Evolutionary conservation across 2,888 invertebrate genomes (phyloP), one percentile per base, ranked within the genome.

Genomic region (Saturnia japonica): DNA sequence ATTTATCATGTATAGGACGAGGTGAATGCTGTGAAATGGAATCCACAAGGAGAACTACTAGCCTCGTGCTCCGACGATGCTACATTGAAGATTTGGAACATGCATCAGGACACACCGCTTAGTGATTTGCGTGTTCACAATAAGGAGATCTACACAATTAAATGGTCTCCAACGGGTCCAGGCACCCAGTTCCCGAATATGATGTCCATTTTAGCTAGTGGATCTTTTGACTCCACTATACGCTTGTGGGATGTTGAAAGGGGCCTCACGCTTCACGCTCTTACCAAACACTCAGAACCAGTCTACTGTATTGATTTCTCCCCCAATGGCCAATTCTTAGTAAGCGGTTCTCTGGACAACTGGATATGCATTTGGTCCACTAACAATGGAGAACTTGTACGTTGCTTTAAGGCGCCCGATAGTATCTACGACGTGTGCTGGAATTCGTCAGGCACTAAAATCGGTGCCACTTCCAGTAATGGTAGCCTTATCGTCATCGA

Each of bases 11-110:
- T 95, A 62, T 88, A 97, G 97, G 99, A 99, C 94, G 99, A 99
- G 95, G 99, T 99, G 0, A 99, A 99, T 94, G 99, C 99, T 42
- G 99, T 99, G 77, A 99, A 99, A 91, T 99, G 99, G 99, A 99
- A 99, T 91, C 99, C 99, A 4, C 98, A 99, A 95, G 99, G 99
- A 60, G 97, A 97, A 86, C 94, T 99, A 71, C 94, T 99, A 75
- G 99, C 99, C 4, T 99, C 99, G 16, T 99, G 99, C 91, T 99
- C 99, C 0, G 99, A 99, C 90, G 99, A 99, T 86, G 99, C 99
- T 99, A 99, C 99, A 8, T 93, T 99, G 14, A 99, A 99, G 95
- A 99, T 99, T 82, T 99, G 99, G 99, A 99, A 98, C 68, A 99
- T 99, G 98, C 98, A 97, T 82, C 97, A 99, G 84, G 99, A 99